A percentile compares a stretch with the other conserved stretches of the same genome.
These are phyloP conservation scores for Xiphophorus couchianus DNA, from an alignment of 2,113 vertebrate species.

Conservation along the genomic window DNA sequence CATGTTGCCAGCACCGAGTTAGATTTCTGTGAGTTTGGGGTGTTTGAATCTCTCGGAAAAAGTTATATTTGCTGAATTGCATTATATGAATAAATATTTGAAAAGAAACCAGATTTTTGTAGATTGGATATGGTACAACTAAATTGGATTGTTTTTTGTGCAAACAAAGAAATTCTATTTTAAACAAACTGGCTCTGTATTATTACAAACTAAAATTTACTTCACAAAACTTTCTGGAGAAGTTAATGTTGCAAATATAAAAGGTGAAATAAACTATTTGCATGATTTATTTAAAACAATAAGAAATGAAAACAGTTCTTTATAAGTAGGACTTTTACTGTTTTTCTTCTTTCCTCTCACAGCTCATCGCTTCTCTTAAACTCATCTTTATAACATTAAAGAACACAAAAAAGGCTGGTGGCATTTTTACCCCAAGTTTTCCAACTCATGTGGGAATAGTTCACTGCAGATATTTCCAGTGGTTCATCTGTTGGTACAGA, in stretches of 20 bases:
- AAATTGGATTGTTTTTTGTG: background rate
- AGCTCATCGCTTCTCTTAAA: background rate
- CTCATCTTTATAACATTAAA: conserved; percentile 32
- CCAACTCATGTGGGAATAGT: conserved; percentile 48
- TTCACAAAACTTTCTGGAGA: background rate
- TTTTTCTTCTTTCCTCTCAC: background rate
- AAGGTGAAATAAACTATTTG: background rate
- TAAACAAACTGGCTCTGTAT: background rate
- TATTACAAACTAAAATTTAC: background rate
- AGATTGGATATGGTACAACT: background rate
- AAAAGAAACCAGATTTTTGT: background rate
- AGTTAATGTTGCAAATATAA: background rate
- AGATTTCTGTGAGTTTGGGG: background rate
- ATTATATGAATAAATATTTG: background rate
- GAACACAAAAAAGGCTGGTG: conserved; percentile 41
- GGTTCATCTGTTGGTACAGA: conserved; percentile 60
- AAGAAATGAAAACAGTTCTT: background rate
- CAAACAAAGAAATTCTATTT: background rate
- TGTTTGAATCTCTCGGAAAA: background rate
- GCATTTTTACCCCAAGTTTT: conserved; percentile 22
- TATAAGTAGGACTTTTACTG: background rate
- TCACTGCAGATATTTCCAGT: conserved; percentile 40
- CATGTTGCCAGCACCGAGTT: background rate
- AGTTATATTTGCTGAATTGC: background rate
- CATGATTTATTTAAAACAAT: background rate